Evolutionary conservation across 23 tunicate species (phyloP), one percentile per base, ranked within the genome.

Genomic region (Corella eumyota): DNA sequence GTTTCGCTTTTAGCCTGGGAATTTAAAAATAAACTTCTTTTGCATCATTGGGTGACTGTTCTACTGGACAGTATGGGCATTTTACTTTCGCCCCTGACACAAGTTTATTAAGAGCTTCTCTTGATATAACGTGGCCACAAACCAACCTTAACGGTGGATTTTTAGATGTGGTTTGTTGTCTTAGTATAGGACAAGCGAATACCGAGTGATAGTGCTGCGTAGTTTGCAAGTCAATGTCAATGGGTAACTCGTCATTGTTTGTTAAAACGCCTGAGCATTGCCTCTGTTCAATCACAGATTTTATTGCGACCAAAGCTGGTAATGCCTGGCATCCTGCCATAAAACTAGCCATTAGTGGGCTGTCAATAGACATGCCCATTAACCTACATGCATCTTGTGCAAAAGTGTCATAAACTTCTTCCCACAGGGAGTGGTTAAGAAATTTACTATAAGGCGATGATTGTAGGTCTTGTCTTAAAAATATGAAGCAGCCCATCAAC

Each of bases 21-120:
- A 37, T 6, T 24, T 62, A 62, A 40, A 62, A 85, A 66, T 47
- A 60, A 29, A 85, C 65, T 67, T 79, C 63, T 59, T 67, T 77
- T 0, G 95, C 80, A 25, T 77, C 85, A 25, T 34, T 45, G 7
- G 79, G 95, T 20, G 85, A 60, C 64, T 88, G 96, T 62, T 80
- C 80, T 3, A 72, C 74, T 30, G 96, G 96, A 57, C 99, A 93
- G 46, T 93, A 93, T 0, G 99, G 99, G 30, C 99, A 93, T 69
- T 93, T 93, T 4, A 93, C 72, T 56, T 84, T 84, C 0, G 77
- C 50, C 1, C 77, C 77, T 21, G 83, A 50, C n/a, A 73, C 74
- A 21, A 93, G 60, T 59, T 85, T 93, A 13, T 62, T 57, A 0
- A 84, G 70, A 17, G 99, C 99, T 62, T 93, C 99, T 58, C 59